Base-by-base conservation (phyloP, 1,140 invertebrate species). In the Palaemon carinicauda region DNA sequence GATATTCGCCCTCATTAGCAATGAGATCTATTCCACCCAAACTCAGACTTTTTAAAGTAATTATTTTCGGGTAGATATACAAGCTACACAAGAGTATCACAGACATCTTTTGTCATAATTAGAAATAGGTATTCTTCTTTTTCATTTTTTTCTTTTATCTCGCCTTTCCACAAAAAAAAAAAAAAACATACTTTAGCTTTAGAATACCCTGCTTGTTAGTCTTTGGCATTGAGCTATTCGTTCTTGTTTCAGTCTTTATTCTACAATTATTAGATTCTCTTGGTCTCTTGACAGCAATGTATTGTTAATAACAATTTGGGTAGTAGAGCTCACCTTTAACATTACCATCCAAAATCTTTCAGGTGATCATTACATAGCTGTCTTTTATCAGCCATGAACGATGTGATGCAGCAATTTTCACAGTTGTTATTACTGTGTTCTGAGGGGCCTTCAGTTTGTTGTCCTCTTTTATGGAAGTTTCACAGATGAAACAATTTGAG, bases 231-330 rank as follows among this genome's bases (percentile, higher is more conserved):
- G 71, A 73, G 71, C 71, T 24, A 33, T 73, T 73, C 31, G 71
- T 73, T 73, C 71, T 73, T 73, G 71, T 73, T 27, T 73, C n/a
- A 60, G 71, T 33, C 17, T 73, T 21, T 29, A 3, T 27, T 73
- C 31, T 33, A 7, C 2, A 21, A 73, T 27, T 33, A 4, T 73
- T 73, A 73, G 21, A 4, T 33, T 73, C 71, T 73, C 71, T 73
- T 73, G 71, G 71, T 73, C 71, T 73, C 71, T 73, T 73, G 17
- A 73, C 71, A 73, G 71, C 71, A 73, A 21, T 73, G 71, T 24
- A 73, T 73, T 73, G 71, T 73, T 21, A 21, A 73, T 73, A 73
- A 73, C 71, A 73, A 33, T 73, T 73, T 21, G 71, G 29, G 71
- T 73, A 21, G 71, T 24, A 73, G 24, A 73, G 29, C 27, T 73